Evolutionary conservation across 2,797 vertebrate species (phyloP).

Genomic region (Pantherophis vulpinus): DNA sequence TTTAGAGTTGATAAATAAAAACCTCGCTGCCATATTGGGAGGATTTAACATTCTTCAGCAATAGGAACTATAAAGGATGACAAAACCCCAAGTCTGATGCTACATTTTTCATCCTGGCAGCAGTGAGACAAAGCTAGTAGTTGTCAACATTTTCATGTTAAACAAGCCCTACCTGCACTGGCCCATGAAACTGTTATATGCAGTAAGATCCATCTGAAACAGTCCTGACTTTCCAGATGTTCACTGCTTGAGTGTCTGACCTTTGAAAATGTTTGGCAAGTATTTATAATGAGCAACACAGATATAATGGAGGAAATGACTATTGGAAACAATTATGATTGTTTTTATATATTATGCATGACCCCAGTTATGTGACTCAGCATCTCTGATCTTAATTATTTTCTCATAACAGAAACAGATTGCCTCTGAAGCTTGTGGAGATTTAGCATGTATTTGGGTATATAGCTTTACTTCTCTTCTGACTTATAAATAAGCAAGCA

Average conservation of each 20-base stretch:
- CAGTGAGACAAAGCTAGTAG: background rate
- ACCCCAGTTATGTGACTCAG: constrained; percentile 43
- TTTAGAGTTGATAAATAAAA: background rate
- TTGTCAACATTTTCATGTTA: background rate
- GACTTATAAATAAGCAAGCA: background rate
- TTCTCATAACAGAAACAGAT: constrained; percentile 10
- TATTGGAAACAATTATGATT: constrained; percentile 33
- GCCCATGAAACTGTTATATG: background rate
- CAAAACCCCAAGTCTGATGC: background rate
- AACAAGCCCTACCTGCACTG: background rate
- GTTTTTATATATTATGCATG: fast-evolving
- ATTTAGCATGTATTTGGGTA: background rate
- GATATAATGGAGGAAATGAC: background rate
- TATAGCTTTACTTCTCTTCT: background rate
- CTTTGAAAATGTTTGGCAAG: constrained; percentile 40
- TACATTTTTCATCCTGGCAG: background rate
- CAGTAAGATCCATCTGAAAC: background rate
- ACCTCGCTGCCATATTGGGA: background rate
- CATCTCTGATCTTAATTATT: constrained; percentile 28
- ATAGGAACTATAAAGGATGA: background rate
- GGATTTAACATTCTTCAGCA: background rate
- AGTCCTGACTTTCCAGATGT: background rate
- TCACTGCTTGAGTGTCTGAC: background rate
- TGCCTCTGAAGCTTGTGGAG: background rate
- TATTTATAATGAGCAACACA: background rate